These are phyloP conservation scores for Galeopterus variegatus DNA, from an alignment of 2,113 vertebrate genomes.

Conservation along the genomic window DNA sequence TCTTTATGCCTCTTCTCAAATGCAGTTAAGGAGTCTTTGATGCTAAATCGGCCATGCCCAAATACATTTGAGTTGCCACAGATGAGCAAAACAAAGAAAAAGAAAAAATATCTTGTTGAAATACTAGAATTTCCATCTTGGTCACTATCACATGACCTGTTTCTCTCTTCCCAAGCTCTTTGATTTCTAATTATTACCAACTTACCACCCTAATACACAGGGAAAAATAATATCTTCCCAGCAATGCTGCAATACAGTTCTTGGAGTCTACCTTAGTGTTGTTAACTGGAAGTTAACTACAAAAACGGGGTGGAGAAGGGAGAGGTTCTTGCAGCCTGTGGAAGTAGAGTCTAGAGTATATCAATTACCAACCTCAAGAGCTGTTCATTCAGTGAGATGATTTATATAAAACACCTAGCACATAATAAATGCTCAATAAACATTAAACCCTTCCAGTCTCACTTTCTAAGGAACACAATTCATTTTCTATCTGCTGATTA, in stretches of 20 bases:
- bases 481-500: slow-evolving; percentile 77
- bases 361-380: not conserved
- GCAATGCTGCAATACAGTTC: not conserved
- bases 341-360: not conserved
- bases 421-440: slow-evolving; percentile 82
- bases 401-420: slow-evolving; percentile 58
- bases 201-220: not conserved
- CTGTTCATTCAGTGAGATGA: slow-evolving; percentile 49
- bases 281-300: not conserved
- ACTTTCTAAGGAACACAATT: slow-evolving; percentile 64
- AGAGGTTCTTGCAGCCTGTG: not conserved
- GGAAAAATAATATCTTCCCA: not conserved
- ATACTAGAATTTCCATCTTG: not conserved
- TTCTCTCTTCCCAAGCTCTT: not conserved
- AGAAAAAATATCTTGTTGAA: not conserved
- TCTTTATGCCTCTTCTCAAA: not conserved
- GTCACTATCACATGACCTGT: not conserved
- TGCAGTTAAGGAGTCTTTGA: not conserved
- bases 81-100: not conserved
- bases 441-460: slow-evolving; percentile 7
- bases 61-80: not conserved
- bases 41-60: not conserved
- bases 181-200: not conserved
- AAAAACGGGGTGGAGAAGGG: not conserved
- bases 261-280: no score